phyloP scores from a whole-genome alignment of 2,888 invertebrate species.

The Zele albiditarsus region DNA sequence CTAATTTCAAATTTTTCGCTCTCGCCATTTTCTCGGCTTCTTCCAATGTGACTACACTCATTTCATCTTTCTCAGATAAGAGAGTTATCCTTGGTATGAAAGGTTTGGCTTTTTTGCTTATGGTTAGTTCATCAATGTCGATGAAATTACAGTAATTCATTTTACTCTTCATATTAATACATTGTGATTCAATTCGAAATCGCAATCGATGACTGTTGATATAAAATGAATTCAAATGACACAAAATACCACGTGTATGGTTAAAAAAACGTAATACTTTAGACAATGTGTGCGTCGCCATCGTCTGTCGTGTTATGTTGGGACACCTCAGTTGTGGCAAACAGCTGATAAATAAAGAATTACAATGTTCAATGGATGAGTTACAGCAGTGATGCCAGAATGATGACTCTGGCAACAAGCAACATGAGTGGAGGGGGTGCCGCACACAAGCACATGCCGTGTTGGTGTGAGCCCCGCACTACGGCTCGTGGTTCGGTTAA shows the following conservation, averaged over 20 bases:
- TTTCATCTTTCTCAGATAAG: conserved; percentile 76
- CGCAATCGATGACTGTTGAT: neutral
- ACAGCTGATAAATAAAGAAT: too few species aligned
- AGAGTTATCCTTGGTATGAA: conserved; percentile 77
- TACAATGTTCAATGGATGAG: too few species aligned
- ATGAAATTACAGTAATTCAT: conserved; percentile 5
- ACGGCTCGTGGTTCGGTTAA: too few species aligned
- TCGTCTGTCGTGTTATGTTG: neutral
- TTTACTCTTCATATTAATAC: neutral
- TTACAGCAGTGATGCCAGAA: too few species aligned
- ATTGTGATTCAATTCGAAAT: neutral
- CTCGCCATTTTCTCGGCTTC: conserved; percentile 82
- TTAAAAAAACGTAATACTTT: neutral
- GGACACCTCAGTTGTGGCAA: neutral
- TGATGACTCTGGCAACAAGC: too few species aligned
- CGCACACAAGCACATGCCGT: too few species aligned
- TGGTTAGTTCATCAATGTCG: conserved; percentile 13
- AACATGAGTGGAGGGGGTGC: too few species aligned
- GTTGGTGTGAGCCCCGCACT: too few species aligned
- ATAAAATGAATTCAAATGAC: neutral
- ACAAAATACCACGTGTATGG: conserved; percentile 10
- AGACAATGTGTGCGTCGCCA: conserved; percentile 22
- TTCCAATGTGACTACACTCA: conserved; percentile 78
- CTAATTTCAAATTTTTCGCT: conserved; percentile 80
- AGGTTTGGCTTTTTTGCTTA: conserved; percentile 61